phyloP scores from a whole-genome alignment of 2,888 invertebrate species.

The Dorcus parallelipipedus region DNA sequence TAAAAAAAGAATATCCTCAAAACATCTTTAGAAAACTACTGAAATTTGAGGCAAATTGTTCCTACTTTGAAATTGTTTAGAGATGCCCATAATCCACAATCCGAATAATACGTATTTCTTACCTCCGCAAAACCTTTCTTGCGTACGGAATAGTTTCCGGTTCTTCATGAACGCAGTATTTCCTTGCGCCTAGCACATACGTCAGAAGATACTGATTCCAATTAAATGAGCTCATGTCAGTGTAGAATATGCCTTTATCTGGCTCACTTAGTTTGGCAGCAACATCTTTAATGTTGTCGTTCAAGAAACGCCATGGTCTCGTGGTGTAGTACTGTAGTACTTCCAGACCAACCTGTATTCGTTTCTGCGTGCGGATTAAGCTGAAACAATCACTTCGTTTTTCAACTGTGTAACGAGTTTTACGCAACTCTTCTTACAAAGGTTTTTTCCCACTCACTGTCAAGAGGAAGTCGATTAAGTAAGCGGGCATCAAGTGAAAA shows the following conservation, averaged over 20 bases:
- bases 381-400: conserved; percentile 48
- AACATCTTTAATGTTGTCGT: conserved; percentile 63
- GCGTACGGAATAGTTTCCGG: conserved; percentile 72
- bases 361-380: conserved; percentile 74
- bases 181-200: conserved; percentile 77
- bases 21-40: too few relatives aligned
- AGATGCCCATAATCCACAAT: too few relatives aligned
- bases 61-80: too few relatives aligned
- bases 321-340: conserved; percentile 89
- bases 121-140: conserved; percentile 60
- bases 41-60: too few relatives aligned
- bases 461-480: conserved; percentile 76
- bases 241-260: conserved; percentile 57
- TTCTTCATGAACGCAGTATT: conserved; percentile 84
- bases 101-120: conserved; percentile 30
- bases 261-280: conserved; percentile 57
- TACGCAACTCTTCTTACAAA: conserved; percentile 68
- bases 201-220: conserved; percentile 67
- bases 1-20: too few relatives aligned
- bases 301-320: conserved; percentile 80
- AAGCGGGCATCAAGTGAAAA: conserved; percentile 78
- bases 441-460: conserved; percentile 70
- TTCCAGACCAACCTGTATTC: conserved; percentile 71
- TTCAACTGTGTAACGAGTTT: neutral
- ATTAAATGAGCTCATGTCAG: conserved; percentile 34